Percentiles rank a stretch among this genome's conserved stretches.
These are phyloP conservation scores for Ailurus styani DNA, from an alignment of 2,113 vertebrate species.

Conservation along the genomic window DNA sequence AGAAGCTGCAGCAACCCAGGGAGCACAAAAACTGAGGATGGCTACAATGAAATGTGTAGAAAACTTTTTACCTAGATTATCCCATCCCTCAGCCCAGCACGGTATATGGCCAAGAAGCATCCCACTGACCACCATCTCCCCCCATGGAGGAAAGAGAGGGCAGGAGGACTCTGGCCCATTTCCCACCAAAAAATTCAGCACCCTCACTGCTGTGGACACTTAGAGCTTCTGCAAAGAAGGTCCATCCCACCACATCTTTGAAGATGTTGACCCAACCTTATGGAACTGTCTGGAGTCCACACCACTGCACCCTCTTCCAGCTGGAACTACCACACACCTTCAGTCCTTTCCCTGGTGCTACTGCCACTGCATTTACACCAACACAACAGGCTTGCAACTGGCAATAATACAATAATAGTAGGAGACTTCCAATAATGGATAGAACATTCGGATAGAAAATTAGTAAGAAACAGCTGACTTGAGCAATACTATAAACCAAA, in stretches of 20 bases:
- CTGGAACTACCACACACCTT: background rate
- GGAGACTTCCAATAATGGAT: background rate
- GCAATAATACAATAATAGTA: background rate
- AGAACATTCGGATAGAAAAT: background rate
- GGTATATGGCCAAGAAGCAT: background rate
- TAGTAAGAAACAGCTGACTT: background rate
- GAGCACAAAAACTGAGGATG: background rate
- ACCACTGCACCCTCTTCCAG: background rate
- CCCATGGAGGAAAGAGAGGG: background rate
- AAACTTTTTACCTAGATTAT: background rate
- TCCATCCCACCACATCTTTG: background rate
- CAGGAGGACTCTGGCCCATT: background rate
- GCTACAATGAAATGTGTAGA: background rate
- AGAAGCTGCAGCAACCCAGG: background rate
- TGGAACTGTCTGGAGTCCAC: background rate
- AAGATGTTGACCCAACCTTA: background rate
- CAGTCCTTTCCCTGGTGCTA: background rate
- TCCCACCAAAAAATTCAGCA: background rate
- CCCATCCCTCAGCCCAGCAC: background rate
- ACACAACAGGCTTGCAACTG: background rate
- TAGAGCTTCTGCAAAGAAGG: background rate
- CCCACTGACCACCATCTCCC: background rate
- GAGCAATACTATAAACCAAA: background rate
- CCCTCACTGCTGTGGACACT: background rate
- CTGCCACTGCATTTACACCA: background rate